These are phyloP conservation scores for Falco berigora DNA, from an alignment of 2,797 vertebrate genomes.

Conservation along the genomic window DNA sequence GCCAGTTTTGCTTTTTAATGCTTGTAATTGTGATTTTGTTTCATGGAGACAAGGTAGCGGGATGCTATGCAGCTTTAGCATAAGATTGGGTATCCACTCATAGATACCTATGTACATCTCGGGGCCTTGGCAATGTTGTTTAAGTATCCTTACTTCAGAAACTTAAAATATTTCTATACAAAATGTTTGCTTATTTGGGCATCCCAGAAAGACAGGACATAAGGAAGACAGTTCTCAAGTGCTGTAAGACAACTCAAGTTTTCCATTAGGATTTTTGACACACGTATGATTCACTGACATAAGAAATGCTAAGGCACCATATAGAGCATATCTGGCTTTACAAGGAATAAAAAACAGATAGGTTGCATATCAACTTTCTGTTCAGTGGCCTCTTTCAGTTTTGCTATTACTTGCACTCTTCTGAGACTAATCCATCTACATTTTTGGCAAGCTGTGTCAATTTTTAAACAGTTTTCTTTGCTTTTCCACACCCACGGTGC, in stretches of 20 bases:
- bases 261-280: not conserved
- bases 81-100: not conserved
- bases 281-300: not conserved
- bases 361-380: not conserved
- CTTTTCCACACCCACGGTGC: not conserved
- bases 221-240: not conserved
- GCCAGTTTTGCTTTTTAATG: not conserved
- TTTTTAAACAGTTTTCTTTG: not conserved
- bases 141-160: not conserved
- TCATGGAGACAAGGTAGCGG: not conserved
- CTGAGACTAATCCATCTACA: not conserved
- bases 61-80: not conserved
- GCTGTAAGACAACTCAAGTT: not conserved
- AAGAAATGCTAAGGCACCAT: not conserved
- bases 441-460: not conserved
- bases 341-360: not conserved
- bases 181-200: not conserved
- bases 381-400: not conserved
- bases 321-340: not conserved
- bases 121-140: not conserved
- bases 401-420: not conserved
- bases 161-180: not conserved
- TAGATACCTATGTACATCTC: fast-evolving
- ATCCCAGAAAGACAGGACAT: not conserved
- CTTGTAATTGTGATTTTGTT: not conserved